Evolutionary conservation across 2,888 invertebrate species (phyloP).

Genomic region (Oligia latruncula): DNA sequence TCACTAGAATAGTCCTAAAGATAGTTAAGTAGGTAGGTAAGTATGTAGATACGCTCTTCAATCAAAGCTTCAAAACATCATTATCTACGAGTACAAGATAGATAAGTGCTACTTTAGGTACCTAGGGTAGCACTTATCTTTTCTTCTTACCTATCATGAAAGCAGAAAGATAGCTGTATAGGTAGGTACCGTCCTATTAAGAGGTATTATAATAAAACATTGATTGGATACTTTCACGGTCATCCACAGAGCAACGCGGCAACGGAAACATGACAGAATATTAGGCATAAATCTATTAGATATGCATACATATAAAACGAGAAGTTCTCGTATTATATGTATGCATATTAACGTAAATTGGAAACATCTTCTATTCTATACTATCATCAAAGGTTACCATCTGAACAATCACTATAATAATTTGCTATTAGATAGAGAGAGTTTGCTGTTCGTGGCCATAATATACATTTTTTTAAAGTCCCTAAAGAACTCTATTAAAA

Average conservation of each 20-base stretch:
- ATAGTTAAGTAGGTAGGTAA: background rate
- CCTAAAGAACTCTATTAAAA: background rate
- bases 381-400: background rate
- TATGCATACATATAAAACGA: no score
- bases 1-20: background rate
- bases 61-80: background rate
- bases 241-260: constrained; percentile 22
- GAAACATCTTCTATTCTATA: background rate
- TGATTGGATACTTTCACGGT: constrained; percentile 61
- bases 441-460: background rate
- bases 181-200: background rate
- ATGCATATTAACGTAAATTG: background rate
- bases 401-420: background rate
- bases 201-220: constrained; percentile 47
- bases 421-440: background rate
- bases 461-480: background rate
- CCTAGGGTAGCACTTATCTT: background rate
- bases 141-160: background rate
- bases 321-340: no score
- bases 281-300: constrained; percentile 3
- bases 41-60: background rate
- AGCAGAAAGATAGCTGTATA: constrained; percentile 11
- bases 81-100: background rate
- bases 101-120: background rate
- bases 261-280: constrained; percentile 20